Evolutionary conservation across 2,888 invertebrate species (phyloP), one percentile per base, ranked within the genome.

Genomic region (Melangyna quadrimaculata): DNA sequence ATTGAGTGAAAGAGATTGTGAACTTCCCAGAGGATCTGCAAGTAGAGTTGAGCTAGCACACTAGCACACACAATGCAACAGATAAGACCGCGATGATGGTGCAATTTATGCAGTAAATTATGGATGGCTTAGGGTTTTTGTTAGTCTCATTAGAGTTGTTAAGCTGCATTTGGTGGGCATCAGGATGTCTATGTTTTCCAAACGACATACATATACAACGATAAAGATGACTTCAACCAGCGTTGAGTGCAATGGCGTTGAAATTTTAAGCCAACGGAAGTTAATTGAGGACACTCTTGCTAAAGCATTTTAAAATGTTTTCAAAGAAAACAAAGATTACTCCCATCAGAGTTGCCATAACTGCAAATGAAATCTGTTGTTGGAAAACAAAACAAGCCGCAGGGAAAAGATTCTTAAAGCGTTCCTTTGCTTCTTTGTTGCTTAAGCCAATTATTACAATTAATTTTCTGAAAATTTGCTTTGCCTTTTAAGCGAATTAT

Each of bases 11-110:
- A 69, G 43, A 55, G 61, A 61, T 51, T 63, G 32, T 32, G 55
- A 69, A 63, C 27, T 35, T 51, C 40, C 63, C 24, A 63, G 53
- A 55, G 70, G 19, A 55, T 55, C 24, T 61, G 67, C 35, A 29
- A 24, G n/a, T n/a, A n/a, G 19, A 63, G 32, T 51, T 19, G 35
- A 77, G 40, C 27, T 67, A 72, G 57, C 24, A 5, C 17, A 45
- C 75, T n/a, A n/a, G 55, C 43, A 40, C 22, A 57, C 72, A 71
- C 71, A 67, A 72, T 78, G 73, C 73, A 78, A 82, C 73, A 73
- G 78, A 82, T 73, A 78, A 59, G 67, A 35, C 61, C 43, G 27
- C 37, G 29, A 59, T 40, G 67, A 51, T 65, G 53, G 27, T 57
- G 48, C 57, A 74, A 19, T 69, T 73, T 61, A 37, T 79, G 61